Percentiles rank a stretch among this genome's conserved stretches.
phyloP scores from a whole-genome alignment of 2,113 vertebrate species.

The Zosterops pallidus region DNA sequence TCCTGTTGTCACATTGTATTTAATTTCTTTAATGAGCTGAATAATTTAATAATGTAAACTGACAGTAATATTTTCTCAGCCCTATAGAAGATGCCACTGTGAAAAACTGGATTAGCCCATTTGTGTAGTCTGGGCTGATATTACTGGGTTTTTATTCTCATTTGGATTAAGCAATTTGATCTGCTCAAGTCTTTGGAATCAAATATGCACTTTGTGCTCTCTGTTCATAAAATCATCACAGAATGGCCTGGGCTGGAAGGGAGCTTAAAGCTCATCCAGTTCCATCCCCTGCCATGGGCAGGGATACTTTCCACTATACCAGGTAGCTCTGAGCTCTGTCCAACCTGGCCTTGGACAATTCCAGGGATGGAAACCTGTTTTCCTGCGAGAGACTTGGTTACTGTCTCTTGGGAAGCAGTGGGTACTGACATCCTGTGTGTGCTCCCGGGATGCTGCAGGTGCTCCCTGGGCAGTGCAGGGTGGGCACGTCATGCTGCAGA shows the following conservation, averaged over 20 bases:
- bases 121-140: neutral
- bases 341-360: neutral
- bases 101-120: neutral
- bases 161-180: neutral
- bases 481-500: neutral
- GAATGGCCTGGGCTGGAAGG: neutral
- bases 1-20: neutral
- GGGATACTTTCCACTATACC: neutral
- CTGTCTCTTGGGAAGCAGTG: neutral
- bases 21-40: neutral
- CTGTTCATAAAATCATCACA: neutral
- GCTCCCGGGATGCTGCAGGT: neutral
- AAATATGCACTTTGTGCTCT: neutral
- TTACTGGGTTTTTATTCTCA: rapidly evolving
- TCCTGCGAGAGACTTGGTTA: neutral
- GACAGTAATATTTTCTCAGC: neutral
- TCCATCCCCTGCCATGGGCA: neutral
- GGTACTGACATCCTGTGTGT: neutral
- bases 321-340: neutral
- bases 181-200: neutral
- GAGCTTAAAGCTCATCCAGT: neutral
- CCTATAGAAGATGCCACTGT: neutral
- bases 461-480: neutral
- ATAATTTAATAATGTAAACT: neutral
- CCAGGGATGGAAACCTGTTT: neutral